Conservation (phyloP, 2,113 vertebrate species). For the Chamaea fasciata region DNA sequence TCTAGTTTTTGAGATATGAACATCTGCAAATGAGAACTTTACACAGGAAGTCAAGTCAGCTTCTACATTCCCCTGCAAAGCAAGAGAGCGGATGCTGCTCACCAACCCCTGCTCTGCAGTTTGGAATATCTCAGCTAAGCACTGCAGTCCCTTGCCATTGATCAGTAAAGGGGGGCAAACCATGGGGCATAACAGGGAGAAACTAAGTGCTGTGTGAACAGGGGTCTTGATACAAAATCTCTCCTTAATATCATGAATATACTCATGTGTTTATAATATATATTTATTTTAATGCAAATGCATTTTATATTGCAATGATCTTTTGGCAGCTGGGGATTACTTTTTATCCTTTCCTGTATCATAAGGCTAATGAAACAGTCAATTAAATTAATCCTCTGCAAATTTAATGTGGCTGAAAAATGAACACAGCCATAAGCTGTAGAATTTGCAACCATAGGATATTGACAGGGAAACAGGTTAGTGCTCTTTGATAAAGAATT, state of each 20-base stretch:
- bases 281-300: background rate
- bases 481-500: slow-evolving; percentile 20
- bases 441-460: background rate
- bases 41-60: background rate
- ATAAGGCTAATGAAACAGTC: slow-evolving; percentile 41
- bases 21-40: slow-evolving; percentile 41
- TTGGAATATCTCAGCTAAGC: background rate
- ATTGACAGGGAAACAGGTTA: slow-evolving; percentile 7
- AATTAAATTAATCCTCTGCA: slow-evolving; percentile 56
- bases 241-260: background rate
- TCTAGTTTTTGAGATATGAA: slow-evolving; percentile 18
- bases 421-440: background rate
- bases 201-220: background rate
- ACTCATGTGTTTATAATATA: background rate
- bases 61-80: background rate
- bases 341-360: slow-evolving; percentile 29
- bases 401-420: slow-evolving; percentile 31
- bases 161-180: background rate
- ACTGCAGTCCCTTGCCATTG: background rate
- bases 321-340: background rate
- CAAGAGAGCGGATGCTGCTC: background rate
- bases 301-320: background rate
- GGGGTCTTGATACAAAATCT: background rate
- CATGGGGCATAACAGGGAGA: background rate
- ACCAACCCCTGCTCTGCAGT: background rate